Base-by-base conservation (phyloP, 1,140 invertebrate species). In the Procambarus clarkii region DNA sequence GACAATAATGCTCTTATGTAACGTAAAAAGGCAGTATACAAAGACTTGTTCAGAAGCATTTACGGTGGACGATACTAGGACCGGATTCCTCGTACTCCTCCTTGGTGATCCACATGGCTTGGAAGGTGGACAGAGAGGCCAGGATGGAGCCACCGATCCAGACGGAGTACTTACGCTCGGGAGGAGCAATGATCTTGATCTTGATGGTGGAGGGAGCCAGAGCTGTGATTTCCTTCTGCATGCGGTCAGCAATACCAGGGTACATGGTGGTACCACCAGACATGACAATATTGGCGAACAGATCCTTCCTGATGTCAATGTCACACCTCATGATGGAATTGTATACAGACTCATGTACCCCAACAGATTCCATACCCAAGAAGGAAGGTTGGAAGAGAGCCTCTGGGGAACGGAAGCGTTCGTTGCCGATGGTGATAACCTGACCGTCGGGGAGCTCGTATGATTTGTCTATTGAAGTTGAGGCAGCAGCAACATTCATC, bases 41-140 rank as follows among this genome's bases (percentile, higher is more conserved):
- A 64, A 21, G 13, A 18, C 21, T 64, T 18, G 18, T 74, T 76
- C 76, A 86, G 71, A 86, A 86, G 71, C 84, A 86, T 58, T 86
- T 86, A 71, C 84, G 84, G 45, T 86, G 84, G 46, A 86, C 84
- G 48, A 86, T 86, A 2, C 69, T 46, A 50, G 84, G 84, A 0
- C 84, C 84, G 13, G 84, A 86, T 18, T 86, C 84, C 13, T 79
- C 74, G 18, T 86, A 87, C 34, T 96, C 96, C 93, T 96, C 95
- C 93, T 96, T 96, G 92, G 97, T 97, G 95, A 99, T 98, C 98
- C 98, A 98, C 97, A 97, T 97, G 95, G 97, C 97, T 94, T 98
- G 97, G 97, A 98, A 98, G 95, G 97, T 98, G 93, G 97, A 97
- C 46, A 98, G 95, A 78, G 97, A 97, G 92, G 97, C 97, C 93